Evolutionary conservation across 2,797 vertebrate species (phyloP).

Genomic region (Leuciscus waleckii): DNA sequence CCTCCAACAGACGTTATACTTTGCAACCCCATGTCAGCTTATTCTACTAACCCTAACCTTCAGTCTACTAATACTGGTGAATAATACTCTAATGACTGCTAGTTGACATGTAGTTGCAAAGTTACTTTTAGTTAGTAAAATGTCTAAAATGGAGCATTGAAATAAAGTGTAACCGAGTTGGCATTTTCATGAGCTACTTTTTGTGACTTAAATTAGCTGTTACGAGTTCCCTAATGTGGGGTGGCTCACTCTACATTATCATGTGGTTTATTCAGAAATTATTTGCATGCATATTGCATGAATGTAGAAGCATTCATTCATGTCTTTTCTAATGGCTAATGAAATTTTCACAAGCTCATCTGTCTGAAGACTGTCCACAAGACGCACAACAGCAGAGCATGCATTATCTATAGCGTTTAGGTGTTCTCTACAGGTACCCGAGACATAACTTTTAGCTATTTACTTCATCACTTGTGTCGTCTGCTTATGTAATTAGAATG

Average conservation of each 20-base stretch:
- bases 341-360: slow-evolving; percentile 49
- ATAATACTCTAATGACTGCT: too few species aligned
- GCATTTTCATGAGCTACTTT: background rate
- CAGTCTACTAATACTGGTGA: too few species aligned
- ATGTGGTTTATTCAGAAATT: background rate
- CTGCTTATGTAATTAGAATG: background rate
- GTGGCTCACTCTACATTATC: too few species aligned
- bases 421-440: background rate
- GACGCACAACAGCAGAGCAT: slow-evolving; percentile 7
- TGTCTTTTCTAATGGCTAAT: slow-evolving; percentile 30
- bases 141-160: background rate
- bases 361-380: slow-evolving; percentile 19
- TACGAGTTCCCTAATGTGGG: background rate
- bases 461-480: slow-evolving; percentile 2
- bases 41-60: background rate
- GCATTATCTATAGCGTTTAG: slow-evolving; percentile 14
- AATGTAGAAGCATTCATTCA: background rate
- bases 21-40: background rate
- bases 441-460: background rate
- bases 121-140: background rate
- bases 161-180: background rate
- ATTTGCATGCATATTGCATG: slow-evolving; percentile 25
- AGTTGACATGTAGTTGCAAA: too few species aligned
- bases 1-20: background rate
- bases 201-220: background rate